These are phyloP conservation scores for Redunca redunca DNA, from an alignment of 2,113 vertebrate genomes.

Conservation along the genomic window DNA sequence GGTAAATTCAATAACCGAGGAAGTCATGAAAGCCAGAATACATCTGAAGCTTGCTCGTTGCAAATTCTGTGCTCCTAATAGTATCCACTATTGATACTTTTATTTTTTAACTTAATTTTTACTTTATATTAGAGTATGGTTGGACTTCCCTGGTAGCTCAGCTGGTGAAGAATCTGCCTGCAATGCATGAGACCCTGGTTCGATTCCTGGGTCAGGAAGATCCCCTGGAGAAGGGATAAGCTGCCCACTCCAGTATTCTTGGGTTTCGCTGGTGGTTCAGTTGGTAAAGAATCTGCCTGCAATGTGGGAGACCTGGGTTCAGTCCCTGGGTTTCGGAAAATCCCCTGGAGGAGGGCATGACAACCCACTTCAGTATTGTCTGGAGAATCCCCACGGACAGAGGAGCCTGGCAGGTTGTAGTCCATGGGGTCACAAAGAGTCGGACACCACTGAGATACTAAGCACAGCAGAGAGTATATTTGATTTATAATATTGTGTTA, in stretches of 20 bases:
- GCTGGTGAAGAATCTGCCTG: not conserved
- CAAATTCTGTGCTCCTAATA: not conserved
- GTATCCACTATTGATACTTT: accelerated
- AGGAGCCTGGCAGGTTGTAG: not conserved
- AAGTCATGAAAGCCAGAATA: accelerated
- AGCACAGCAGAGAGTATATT: not conserved
- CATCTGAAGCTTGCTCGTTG: accelerated
- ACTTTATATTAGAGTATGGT: not conserved
- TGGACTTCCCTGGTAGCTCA: not conserved
- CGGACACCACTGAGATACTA: not conserved
- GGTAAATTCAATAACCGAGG: not conserved
- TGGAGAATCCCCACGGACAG: not conserved
- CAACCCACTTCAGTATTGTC: not conserved
- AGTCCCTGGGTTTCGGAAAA: not conserved
- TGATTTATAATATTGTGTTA: not conserved
- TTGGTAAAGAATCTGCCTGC: not conserved
- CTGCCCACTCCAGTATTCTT: not conserved
- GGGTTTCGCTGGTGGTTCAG: not conserved
- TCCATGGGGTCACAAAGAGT: not conserved
- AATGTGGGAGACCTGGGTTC: not conserved
- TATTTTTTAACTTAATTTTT: not conserved
- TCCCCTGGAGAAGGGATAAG: not conserved
- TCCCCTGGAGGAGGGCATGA: not conserved
- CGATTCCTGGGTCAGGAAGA: not conserved
- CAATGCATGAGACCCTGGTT: not conserved